A percentile compares a stretch with the other conserved stretches of the same genome.
Evolutionary conservation across 2,888 invertebrate species (phyloP).

Genomic region (Drosophila recens): DNA sequence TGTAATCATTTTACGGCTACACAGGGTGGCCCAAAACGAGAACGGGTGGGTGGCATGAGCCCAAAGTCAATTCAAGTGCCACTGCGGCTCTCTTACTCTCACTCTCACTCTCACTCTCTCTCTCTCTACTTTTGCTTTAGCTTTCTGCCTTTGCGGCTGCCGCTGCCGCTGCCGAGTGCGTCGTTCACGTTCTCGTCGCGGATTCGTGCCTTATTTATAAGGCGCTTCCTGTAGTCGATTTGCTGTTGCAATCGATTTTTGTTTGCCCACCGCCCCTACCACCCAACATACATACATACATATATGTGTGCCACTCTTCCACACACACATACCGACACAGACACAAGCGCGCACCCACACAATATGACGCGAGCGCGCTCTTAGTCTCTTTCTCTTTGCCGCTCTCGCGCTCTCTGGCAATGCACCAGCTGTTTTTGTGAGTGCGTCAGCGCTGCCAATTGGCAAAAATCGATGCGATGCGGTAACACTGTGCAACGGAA

Average conservation of each 20-base stretch:
- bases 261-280: constrained; percentile 42
- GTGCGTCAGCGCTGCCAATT: constrained; percentile 36
- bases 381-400: constrained; percentile 6
- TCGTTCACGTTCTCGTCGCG: constrained; percentile 52
- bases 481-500: constrained; percentile 30
- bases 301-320: constrained; percentile 9
- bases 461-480: constrained; percentile 13
- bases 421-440: constrained; percentile 40
- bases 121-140: constrained; percentile 20
- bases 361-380: constrained; percentile 42
- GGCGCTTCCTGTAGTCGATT: constrained; percentile 63
- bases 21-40: constrained; percentile 7
- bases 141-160: constrained; percentile 24
- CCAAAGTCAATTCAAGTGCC: constrained; percentile 79
- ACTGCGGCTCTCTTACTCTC: constrained; percentile 22
- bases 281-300: constrained; percentile 17
- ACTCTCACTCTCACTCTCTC: constrained; percentile 1
- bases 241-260: constrained; percentile 69
- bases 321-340: constrained; percentile 4
- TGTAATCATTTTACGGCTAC: constrained; percentile 74
- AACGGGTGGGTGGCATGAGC: constrained; percentile 22
- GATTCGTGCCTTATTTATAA: constrained; percentile 56
- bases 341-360: constrained; percentile 47
- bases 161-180: constrained; percentile 39
- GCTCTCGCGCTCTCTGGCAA: constrained; percentile 17